Evolutionary conservation across 2,888 invertebrate species (phyloP).

Genomic region (Andrena dorsata): DNA sequence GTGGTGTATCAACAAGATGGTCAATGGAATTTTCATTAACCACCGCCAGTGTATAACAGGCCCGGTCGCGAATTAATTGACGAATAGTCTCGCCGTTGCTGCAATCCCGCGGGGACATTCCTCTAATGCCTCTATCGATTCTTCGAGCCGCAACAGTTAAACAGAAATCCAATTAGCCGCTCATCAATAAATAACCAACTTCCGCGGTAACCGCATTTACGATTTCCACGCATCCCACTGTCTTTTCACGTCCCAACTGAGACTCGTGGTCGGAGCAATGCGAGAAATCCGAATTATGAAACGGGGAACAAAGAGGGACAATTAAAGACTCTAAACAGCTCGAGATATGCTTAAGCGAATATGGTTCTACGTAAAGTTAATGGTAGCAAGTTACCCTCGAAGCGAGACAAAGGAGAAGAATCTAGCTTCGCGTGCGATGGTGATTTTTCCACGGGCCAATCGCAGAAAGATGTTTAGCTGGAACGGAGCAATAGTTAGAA

Average conservation of each 20-base stretch:
- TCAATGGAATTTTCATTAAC: conserved; percentile 56
- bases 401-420: background rate
- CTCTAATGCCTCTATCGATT: conserved; percentile 55
- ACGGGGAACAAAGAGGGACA: background rate
- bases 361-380: background rate
- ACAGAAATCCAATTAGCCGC: conserved; percentile 52
- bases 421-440: background rate
- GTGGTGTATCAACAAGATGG: conserved; percentile 26
- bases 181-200: conserved; percentile 52
- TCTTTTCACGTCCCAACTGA: background rate
- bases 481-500: conserved; percentile 77
- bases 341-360: background rate
- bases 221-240: background rate
- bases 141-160: conserved; percentile 59
- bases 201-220: conserved; percentile 41
- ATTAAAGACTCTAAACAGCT: background rate
- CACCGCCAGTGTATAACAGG: conserved; percentile 12
- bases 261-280: background rate
- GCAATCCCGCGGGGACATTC: conserved; percentile 29
- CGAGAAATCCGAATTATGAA: background rate
- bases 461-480: conserved; percentile 76
- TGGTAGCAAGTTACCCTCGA: background rate
- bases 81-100: conserved; percentile 42
- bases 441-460: conserved; percentile 53
- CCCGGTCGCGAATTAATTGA: conserved; percentile 49